Base-by-base conservation (phyloP, 2,113 vertebrate genomes). In the Myiozetetes cayanensis region DNA sequence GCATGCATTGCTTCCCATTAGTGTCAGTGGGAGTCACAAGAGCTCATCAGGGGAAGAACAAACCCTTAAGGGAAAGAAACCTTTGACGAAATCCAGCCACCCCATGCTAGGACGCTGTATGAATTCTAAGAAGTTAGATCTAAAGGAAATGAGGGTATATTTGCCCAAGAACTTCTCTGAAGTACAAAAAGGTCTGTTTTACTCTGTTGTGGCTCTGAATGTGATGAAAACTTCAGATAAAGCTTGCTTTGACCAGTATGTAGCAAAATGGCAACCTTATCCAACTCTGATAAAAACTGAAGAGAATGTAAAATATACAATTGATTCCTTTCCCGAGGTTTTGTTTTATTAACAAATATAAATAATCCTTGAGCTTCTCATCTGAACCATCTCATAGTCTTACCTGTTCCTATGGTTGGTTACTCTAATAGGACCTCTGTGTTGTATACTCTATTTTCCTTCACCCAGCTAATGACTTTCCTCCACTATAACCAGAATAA, bases 121-220 rank as follows among this genome's bases (percentile, higher is more conserved):
- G 65, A 94, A 88, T 93, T 86, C 85, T 88, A 65, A 88, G 87
- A 78, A 74, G 55, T 33, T 5, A 2, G 25, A 77, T 88, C 59
- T 93, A 75, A 94, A 93, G 52, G 15, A 95, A 94, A 93, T 86
- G 71, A 92, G 43, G 28, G 17, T 44, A 47, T 85, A 89, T 90
- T 85, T 89, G 72, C 52, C 53, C 79, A 86, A 87, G 52, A 78
- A 90, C 43, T 44, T 70, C 23, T 93, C 71, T 91, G 68, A 91
- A 89, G 39, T 58, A 43, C 50, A 88, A 50, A 90, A 89, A 68
- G 50, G 25, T 75, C 80, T 75, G 22, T 6, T 95, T 92, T 81
- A 89, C 33, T 83, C 17, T 79, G 28, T 77, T 76, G 21, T 35
- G 23, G 19, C 14, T 90, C 55, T 90, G 14, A 62, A 70, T 4